A percentile compares a stretch with the other conserved stretches of the same genome.
These are phyloP conservation scores for Melanogrammus aeglefinus DNA, from an alignment of 2,797 vertebrate genomes.

Conservation along the genomic window DNA sequence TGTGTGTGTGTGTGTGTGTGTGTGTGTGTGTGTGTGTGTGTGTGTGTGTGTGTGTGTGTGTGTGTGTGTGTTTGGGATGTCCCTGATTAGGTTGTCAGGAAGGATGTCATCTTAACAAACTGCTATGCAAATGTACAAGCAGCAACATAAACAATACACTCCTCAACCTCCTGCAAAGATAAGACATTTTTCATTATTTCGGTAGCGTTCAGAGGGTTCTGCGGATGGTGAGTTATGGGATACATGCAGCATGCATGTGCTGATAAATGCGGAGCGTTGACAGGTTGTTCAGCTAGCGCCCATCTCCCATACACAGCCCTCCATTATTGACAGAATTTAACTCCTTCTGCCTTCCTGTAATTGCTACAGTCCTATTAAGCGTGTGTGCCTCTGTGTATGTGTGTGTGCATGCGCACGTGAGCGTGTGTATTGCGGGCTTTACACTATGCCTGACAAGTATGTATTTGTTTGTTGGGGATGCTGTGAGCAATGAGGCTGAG, in stretches of 20 bases:
- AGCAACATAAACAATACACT: background rate
- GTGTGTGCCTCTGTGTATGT: background rate
- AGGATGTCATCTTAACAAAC: too few species aligned
- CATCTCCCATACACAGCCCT: slow-evolving; percentile 34
- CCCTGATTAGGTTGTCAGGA: too few species aligned
- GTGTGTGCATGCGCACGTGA: slow-evolving; percentile 16
- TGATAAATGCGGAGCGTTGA: slow-evolving; percentile 51
- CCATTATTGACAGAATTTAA: slow-evolving; percentile 40
- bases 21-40: too few species aligned
- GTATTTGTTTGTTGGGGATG: slow-evolving; percentile 5
- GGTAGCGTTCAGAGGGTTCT: slow-evolving; percentile 27
- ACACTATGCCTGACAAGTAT: background rate
- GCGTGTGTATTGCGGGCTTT: background rate
- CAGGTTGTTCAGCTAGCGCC: slow-evolving; percentile 28
- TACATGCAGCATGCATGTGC: background rate
- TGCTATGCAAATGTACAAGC: background rate
- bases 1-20: too few species aligned
- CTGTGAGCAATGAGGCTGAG: background rate
- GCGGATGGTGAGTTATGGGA: slow-evolving; percentile 22
- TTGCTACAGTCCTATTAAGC: slow-evolving; percentile 8
- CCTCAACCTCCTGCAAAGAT: slow-evolving; percentile 16
- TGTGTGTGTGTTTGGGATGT: too few species aligned
- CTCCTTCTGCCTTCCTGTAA: slow-evolving; percentile 31
- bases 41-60: too few species aligned
- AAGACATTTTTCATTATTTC: slow-evolving; percentile 32